Evolutionary conservation across 2,888 invertebrate species (phyloP), one percentile per base, ranked within the genome.

Genomic region (Drosophila robusta): DNA sequence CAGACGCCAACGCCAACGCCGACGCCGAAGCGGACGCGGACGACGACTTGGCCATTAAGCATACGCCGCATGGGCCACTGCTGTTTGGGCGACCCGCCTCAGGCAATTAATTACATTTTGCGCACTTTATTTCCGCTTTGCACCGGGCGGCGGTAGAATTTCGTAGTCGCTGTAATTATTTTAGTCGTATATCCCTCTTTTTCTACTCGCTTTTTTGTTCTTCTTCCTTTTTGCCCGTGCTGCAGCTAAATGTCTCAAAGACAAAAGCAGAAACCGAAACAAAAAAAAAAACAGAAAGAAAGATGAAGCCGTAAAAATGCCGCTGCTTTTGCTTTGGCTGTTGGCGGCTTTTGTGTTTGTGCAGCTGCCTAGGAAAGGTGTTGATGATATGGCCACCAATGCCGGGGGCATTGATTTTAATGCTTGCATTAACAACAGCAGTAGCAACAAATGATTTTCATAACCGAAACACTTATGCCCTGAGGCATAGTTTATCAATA

Each of bases 61-160:
- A 75, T 75, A 75, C 75, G 78, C 69, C 69, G 75, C 62, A 52
- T 70, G 44, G 58, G 50, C 58, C 56, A 71, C 34, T 8, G 18
- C 18, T 16, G 14, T 12, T 34, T 68, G 22, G 39, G 42, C 22
- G 16, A 42, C 22, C 39, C 46, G 75, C 58, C 63, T 54, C 46
- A 29, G 62, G 79, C 82, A 83, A 87, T 87, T 83, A 87, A 83
- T 83, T 83, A 87, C 88, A 85, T 83, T 83, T 85, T 87, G 82
- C 82, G 87, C 70, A 87, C 82, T 87, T 87, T 85, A 74, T 83
- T 83, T 83, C 82, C 82, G 82, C 76, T 80, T 80, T 79, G 67
- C 81, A 80, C 80, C 61, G 77, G 41, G 51, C 65, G 52, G 49
- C 58, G 87, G 42, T 75, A 73, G 85, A 83, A 81, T 82, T 83